These are phyloP conservation scores for Sycobia sp. DNA, from an alignment of 1,140 invertebrate species.

Conservation along the genomic window DNA sequence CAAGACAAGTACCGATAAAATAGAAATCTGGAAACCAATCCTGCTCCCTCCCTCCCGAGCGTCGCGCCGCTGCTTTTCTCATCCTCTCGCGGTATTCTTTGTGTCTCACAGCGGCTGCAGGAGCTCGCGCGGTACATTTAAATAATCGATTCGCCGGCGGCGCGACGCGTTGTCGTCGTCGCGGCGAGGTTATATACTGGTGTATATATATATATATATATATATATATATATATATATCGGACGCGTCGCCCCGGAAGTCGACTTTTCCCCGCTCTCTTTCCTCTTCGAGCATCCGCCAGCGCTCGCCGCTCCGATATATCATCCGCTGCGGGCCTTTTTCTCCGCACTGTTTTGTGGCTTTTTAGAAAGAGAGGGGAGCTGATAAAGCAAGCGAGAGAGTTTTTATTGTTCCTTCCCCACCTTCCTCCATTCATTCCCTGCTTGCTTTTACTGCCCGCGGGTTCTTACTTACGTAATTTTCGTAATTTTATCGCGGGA, in stretches of 20 bases:
- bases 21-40: no score
- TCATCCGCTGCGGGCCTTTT: not conserved
- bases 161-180: conserved; percentile 6
- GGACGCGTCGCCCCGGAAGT: conserved; percentile 21
- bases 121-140: conserved; percentile 35
- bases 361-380: no score
- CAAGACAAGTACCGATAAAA: no score
- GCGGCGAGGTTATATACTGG: no score
- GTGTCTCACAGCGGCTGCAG: no score
- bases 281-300: not conserved
- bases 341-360: conserved; percentile 9
- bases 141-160: conserved; percentile 42
- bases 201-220: no score
- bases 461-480: conserved; percentile 27
- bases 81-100: no score
- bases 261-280: not conserved
- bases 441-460: conserved; percentile 24
- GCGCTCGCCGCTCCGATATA: not conserved
- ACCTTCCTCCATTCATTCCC: not conserved
- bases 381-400: no score
- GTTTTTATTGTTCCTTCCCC: conserved; percentile 21
- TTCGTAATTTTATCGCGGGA: conserved; percentile 32
- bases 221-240: no score
- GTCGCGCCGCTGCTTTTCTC: no score
- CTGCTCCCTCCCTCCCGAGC: no score